Conservation (phyloP, 1,140 invertebrate species). For the Callitettix versicolor region DNA sequence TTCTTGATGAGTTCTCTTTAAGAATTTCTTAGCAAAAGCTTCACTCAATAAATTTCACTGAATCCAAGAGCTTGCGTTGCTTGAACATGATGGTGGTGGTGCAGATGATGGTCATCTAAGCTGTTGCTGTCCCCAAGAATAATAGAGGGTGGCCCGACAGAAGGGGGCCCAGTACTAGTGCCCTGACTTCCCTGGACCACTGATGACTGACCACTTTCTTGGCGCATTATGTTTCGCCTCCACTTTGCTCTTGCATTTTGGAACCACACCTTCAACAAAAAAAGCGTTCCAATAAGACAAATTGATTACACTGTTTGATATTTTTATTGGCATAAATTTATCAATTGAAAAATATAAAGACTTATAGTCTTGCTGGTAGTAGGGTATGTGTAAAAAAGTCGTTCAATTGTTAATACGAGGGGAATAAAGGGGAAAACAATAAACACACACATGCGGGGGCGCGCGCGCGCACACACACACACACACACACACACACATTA, state of each 20-base stretch:
- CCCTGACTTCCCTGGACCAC: slow-evolving; percentile 18
- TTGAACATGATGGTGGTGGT: slow-evolving; percentile 37
- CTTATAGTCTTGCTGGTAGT: too few species aligned
- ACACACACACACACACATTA: too few species aligned
- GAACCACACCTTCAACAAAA: slow-evolving; percentile 78
- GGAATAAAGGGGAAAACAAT: too few species aligned
- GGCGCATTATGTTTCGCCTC: slow-evolving; percentile 72
- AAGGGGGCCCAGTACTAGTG: slow-evolving; percentile 29
- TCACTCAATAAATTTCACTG: slow-evolving; percentile 35
- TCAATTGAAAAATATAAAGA: too few species aligned
- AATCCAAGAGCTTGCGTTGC: slow-evolving; percentile 36
- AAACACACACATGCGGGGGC: too few species aligned
- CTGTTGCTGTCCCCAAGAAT: slow-evolving; percentile 35
- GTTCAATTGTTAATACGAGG: too few species aligned
- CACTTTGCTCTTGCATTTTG: slow-evolving; percentile 96
- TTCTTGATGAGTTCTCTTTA: too few species aligned
- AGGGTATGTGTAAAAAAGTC: too few species aligned
- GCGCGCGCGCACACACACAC: too few species aligned
- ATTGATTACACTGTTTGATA: too few species aligned
- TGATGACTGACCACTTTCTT: slow-evolving; percentile 44
- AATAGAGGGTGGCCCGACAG: slow-evolving; percentile 30
- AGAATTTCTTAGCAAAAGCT: too few species aligned
- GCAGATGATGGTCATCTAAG: slow-evolving; percentile 36
- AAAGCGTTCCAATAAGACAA: background rate
- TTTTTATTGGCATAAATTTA: too few species aligned